Conservation (phyloP, 2,797 vertebrate species). For the Helarctos malayanus region DNA sequence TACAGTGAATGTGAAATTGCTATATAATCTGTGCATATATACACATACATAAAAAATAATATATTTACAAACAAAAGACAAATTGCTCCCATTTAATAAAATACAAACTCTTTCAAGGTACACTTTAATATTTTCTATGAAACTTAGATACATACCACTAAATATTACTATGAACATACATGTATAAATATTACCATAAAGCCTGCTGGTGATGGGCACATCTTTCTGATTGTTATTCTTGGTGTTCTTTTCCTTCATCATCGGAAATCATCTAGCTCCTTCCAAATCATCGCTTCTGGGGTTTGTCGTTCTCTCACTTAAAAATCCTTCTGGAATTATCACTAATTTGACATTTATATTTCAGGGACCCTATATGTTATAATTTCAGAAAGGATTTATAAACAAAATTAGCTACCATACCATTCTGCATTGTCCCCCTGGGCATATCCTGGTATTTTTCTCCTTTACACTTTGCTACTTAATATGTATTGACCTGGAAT, state of each 20-base stretch:
- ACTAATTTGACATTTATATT: conserved; percentile 5
- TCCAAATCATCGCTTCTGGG: neutral
- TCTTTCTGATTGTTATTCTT: neutral
- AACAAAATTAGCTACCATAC: neutral
- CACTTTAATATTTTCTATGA: neutral
- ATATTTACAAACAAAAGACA: neutral
- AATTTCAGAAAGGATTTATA: neutral
- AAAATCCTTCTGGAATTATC: neutral
- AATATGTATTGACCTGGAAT: neutral
- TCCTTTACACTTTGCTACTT: neutral
- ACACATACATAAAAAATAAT: neutral
- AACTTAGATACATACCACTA: neutral
- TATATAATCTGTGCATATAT: neutral
- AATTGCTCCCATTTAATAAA: neutral
- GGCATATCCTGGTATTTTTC: neutral
- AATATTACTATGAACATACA: neutral
- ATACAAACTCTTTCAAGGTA: neutral
- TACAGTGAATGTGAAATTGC: neutral
- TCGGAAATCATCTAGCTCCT: neutral
- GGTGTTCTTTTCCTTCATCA: neutral
- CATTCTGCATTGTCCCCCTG: neutral
- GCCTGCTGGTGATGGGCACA: neutral
- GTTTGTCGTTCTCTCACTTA: neutral
- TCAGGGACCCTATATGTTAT: neutral
- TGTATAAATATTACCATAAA: neutral